These are phyloP conservation scores for Indicator indicator DNA, from an alignment of 2,113 vertebrate genomes.

Conservation along the genomic window DNA sequence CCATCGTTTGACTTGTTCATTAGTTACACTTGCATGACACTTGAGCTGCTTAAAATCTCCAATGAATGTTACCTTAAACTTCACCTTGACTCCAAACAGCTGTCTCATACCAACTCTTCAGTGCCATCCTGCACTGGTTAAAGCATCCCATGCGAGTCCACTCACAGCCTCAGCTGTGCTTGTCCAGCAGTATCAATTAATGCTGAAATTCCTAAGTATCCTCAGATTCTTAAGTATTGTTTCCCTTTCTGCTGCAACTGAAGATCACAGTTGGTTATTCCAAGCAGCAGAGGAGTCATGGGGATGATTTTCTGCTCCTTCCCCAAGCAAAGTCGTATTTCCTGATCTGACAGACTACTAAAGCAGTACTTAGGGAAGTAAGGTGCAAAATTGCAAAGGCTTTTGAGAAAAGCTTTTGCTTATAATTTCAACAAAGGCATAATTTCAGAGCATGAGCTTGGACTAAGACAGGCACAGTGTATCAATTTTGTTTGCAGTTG, in stretches of 20 bases:
- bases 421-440: not conserved
- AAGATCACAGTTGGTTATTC: not conserved
- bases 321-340: not conserved
- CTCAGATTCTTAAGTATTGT: not conserved
- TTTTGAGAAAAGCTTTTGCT: not conserved
- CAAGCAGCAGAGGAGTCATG: not conserved
- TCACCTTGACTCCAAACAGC: not conserved
- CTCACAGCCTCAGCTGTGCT: not conserved
- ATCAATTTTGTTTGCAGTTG: not conserved
- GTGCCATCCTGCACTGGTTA: not conserved
- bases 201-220: not conserved
- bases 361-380: not conserved
- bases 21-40: not conserved
- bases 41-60: not conserved
- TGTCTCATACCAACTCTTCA: not conserved
- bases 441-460: not conserved
- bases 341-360: not conserved
- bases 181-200: not conserved
- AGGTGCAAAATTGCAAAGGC: not conserved
- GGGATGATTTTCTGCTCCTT: slow-evolving; percentile 7
- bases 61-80: not conserved
- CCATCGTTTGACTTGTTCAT: not conserved
- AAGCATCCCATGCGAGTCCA: not conserved
- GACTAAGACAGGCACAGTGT: not conserved
- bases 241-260: not conserved